A percentile compares a stretch with the other conserved stretches of the same genome.
Conservation (phyloP, 2,797 vertebrate genomes). For the Lophius americanus region DNA sequence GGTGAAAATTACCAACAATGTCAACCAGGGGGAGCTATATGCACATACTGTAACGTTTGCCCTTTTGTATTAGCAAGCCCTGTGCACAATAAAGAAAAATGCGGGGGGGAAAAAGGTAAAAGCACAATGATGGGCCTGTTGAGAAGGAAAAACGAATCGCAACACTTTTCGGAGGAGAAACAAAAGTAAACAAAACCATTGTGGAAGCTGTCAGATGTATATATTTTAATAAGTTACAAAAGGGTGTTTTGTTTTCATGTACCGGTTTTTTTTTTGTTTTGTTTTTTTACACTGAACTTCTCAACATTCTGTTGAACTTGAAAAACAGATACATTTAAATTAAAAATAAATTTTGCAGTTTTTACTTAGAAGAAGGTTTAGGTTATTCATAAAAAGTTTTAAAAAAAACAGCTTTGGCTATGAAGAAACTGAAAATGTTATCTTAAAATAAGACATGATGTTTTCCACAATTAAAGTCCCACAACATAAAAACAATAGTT, state of each 20-base stretch:
- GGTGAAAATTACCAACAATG: too few species aligned
- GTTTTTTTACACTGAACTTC: constrained; percentile 71
- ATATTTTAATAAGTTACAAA: constrained; percentile 87
- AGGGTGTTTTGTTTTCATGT: constrained; percentile 74
- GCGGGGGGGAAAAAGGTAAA: too few species aligned
- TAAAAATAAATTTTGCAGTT: constrained; percentile 68
- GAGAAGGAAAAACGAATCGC: too few species aligned
- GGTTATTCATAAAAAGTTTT: constrained; percentile 50
- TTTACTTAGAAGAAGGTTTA: constrained; percentile 55
- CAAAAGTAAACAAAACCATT: background rate
- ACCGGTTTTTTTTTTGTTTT: constrained; percentile 75
- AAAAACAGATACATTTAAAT: constrained; percentile 70
- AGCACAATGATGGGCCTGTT: too few species aligned
- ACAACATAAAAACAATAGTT: too few species aligned
- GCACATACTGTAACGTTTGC: too few species aligned
- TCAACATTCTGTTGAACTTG: constrained; percentile 60
- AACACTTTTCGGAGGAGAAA: background rate
- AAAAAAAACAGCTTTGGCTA: constrained; percentile 69
- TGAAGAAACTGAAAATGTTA: constrained; percentile 46
- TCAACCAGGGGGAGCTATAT: too few species aligned
- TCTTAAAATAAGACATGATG: constrained; percentile 40
- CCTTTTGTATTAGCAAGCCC: too few species aligned
- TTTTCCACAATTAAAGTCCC: too few species aligned
- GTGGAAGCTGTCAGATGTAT: constrained; percentile 64
- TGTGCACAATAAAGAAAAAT: too few species aligned